phyloP scores from a whole-genome alignment of 2,888 invertebrate genomes.

The Cryptophagus acutangulus region DNA sequence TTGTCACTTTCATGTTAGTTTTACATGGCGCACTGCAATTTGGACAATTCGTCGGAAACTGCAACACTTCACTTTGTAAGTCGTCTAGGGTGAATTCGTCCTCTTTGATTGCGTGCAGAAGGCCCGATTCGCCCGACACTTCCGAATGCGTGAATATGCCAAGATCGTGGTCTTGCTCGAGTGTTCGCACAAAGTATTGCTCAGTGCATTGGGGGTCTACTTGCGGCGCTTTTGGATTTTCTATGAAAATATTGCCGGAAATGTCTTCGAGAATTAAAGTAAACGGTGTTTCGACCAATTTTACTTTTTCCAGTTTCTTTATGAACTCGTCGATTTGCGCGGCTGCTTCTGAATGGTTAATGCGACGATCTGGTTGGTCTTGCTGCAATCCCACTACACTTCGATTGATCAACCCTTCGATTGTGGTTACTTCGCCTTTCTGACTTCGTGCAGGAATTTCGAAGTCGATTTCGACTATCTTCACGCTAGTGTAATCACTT shows the following conservation, averaged over 20 bases:
- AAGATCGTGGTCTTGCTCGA: slow-evolving; percentile 66
- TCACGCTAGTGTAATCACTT: slow-evolving; percentile 70
- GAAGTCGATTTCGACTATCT: slow-evolving; percentile 84
- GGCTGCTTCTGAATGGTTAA: slow-evolving; percentile 70
- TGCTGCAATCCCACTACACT: slow-evolving; percentile 72
- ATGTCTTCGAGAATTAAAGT: slow-evolving; percentile 78
- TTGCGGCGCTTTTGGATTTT: slow-evolving; percentile 76
- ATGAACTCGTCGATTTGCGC: slow-evolving; percentile 75
- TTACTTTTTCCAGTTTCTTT: slow-evolving; percentile 56
- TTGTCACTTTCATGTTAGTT: slow-evolving; percentile 92
- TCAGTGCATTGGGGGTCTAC: slow-evolving; percentile 62
- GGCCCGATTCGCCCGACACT: slow-evolving; percentile 38
- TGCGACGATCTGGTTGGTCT: slow-evolving; percentile 67
- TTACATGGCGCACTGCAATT: slow-evolving; percentile 76
- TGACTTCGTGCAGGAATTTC: slow-evolving; percentile 85
- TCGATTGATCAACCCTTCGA: slow-evolving; percentile 84
- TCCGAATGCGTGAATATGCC: slow-evolving; percentile 62
- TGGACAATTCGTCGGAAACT: slow-evolving; percentile 82
- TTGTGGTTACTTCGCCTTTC: slow-evolving; percentile 91
- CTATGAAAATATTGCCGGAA: slow-evolving; percentile 83
- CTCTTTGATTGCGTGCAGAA: slow-evolving; percentile 56
- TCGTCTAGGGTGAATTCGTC: slow-evolving; percentile 60
- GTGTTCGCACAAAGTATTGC: slow-evolving; percentile 60
- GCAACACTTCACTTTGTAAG: slow-evolving; percentile 68
- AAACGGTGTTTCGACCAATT: slow-evolving; percentile 60